A percentile compares a stretch with the other conserved stretches of the same genome.
phyloP scores from a whole-genome alignment of 2,888 invertebrate genomes.

The Lycocerus yunnanus region DNA sequence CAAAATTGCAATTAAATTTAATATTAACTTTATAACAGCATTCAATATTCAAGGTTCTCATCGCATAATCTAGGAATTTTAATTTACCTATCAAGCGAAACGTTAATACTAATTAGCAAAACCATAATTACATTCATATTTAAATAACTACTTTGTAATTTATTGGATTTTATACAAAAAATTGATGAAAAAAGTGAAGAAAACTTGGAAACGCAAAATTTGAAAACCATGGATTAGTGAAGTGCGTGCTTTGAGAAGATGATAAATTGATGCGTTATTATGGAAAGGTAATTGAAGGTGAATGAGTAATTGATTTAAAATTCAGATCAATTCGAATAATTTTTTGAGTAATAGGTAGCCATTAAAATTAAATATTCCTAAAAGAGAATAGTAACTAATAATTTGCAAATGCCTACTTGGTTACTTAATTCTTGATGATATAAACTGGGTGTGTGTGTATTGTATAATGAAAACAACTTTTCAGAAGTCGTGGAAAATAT shows the following conservation, averaged over 20 bases:
- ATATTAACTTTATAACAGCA: background rate
- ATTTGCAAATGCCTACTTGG: background rate
- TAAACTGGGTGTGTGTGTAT: background rate
- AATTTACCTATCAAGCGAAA: background rate
- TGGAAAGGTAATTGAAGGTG: background rate
- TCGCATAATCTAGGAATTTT: background rate
- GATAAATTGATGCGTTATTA: background rate
- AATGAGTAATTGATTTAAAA: background rate
- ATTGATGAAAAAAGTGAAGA: background rate
- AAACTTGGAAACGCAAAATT: background rate
- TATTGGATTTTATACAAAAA: background rate
- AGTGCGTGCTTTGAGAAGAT: background rate
- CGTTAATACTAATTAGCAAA: background rate
- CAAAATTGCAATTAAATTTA: background rate
- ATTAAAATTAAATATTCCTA: background rate
- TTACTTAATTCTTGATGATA: background rate
- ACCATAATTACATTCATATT: background rate
- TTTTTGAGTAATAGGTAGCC: background rate
- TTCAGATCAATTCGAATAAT: background rate
- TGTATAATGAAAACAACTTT: background rate
- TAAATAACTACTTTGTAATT: background rate
- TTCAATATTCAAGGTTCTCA: background rate
- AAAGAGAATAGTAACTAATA: background rate
- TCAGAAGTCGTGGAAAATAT: background rate
- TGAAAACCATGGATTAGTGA: background rate